Base-by-base conservation (phyloP, 1,140 invertebrate species). In the Saccostrea glomerata region DNA sequence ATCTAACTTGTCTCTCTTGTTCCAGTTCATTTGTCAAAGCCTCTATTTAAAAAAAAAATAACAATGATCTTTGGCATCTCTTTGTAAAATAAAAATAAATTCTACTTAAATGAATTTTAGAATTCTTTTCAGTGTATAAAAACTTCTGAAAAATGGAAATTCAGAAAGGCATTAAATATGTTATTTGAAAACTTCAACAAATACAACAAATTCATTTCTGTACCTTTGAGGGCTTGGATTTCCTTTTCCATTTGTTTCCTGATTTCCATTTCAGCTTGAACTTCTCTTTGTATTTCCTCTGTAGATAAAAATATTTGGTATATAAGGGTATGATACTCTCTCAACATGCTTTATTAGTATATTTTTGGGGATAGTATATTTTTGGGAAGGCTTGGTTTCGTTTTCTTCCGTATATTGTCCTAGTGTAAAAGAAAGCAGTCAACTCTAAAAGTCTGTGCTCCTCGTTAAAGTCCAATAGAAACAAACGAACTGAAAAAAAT, bases 1-100 rank as follows among this genome's bases (percentile, higher is more conserved):
- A 93, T 47, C 94, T 91, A 2, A 94, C 93, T 89, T 94, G 94
- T 85, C 94, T 89, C 88, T 95, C 94, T 90, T 94, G 94, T 36
- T 95, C 94, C 55, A 95, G 88, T 84, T 95, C 94, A 84, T 92
- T 93, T 25, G 92, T 94, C 55, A 95, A 87, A 9, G 93, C 92
- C 87, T 94, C 94, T 95, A 91, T 7, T 91, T 91, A 36, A 82
- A 82, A 84, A 36, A 82, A 82, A 84, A 89, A 90, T n/a, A 86
- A 84, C 20, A 20, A 17, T 20, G 82, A 54, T 47, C 9, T 3
- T 47, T 47, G 5, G 9, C 47, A 7, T 47, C 9, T 47, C 6
- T 47, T 9, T 47, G 5, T 47, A 47, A 47, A 47, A 47, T 6
- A 47, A 47, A 47, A 47, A 47, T 47, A 47, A 47, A 47, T 47